Evolutionary conservation across 2,113 vertebrate species (phyloP), one percentile per base, ranked within the genome.

Genomic region (Hippotragus niger): DNA sequence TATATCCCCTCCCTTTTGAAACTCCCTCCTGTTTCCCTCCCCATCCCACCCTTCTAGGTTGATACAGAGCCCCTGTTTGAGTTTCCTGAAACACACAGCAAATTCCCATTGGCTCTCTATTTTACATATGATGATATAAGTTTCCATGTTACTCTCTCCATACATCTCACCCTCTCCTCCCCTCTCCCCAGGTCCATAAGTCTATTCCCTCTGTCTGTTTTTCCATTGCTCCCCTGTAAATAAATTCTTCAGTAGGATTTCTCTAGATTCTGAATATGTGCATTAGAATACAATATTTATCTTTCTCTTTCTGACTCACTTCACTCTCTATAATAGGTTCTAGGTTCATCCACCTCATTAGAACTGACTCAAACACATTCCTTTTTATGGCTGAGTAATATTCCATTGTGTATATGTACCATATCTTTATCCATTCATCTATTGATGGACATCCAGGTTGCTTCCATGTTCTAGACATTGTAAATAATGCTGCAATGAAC

Each of bases 11-110:
- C 67, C 19, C 19, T 23, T 71, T 23, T 71, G 19, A 71, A 40
- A 10, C 10, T 71, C 67, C 67, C 19, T 71, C n/a, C 67, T n/a
- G 23, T 23, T 10, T 71, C 19, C n/a, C n/a, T 71, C 10, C 9
- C 67, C 67, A 40, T 5, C 19, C 9, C 19, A 23, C n/a, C n/a
- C n/a, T 5, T 71, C 10, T 23, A 40, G 67, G 67, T 23, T 71
- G 19, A 40, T 2, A 71, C 67, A 71, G 67, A 40, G n/a, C 67
- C n/a, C n/a, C 19, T 12, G 19, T 71, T 40, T 71, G 10, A 71
- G 5, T 40, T 40, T 40, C n/a, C n/a, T 23, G n/a, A 40, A n/a
- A 11, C 67, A 23, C 0, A 71, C 2, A 40, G n/a, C 10, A 5
- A 71, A 40, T 71, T 12, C 19, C 67, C 9, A 0, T 1, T 71